Conservation (phyloP, 2,113 vertebrate genomes). For the Protomyctophum bolini region DNA sequence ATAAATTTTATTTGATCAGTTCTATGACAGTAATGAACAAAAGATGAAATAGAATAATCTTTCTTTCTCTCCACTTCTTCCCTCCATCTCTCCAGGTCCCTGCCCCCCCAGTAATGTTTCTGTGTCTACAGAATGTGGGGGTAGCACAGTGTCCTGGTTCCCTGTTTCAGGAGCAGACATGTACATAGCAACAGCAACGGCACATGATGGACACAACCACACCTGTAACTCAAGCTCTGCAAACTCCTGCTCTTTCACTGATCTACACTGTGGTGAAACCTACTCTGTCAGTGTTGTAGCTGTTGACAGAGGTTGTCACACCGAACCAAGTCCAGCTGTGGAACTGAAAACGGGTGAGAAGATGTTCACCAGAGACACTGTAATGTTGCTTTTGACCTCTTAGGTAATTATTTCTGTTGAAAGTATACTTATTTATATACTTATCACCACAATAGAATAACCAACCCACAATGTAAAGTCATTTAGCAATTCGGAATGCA, state of each 20-base stretch:
- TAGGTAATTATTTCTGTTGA: too few species aligned
- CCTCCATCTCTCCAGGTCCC: too few species aligned
- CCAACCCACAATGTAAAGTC: neutral
- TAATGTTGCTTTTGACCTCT: neutral
- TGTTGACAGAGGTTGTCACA: conserved; percentile 58
- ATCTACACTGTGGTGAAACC: conserved; percentile 62
- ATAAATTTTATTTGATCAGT: too few species aligned
- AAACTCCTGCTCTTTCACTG: conserved; percentile 58
- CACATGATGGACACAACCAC: conserved; percentile 8
- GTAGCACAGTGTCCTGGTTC: too few species aligned
- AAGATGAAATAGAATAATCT: neutral
- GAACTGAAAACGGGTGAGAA: conserved; percentile 58
- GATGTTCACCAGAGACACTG: neutral
- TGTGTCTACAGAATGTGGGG: too few species aligned
- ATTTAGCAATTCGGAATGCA: too few species aligned
- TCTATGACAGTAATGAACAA: too few species aligned
- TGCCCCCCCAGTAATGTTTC: neutral
- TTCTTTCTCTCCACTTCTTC: neutral
- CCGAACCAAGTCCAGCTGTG: conserved; percentile 44
- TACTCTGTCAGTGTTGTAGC: conserved; percentile 65
- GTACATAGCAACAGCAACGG: too few species aligned
- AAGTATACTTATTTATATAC: neutral
- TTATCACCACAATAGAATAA: too few species aligned
- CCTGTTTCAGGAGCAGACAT: too few species aligned
- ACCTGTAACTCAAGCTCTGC: conserved; percentile 58